A percentile compares a stretch with the other conserved stretches of the same genome.
Conservation (phyloP, 2,888 invertebrate genomes). For the Antheraea assamensis region DNA sequence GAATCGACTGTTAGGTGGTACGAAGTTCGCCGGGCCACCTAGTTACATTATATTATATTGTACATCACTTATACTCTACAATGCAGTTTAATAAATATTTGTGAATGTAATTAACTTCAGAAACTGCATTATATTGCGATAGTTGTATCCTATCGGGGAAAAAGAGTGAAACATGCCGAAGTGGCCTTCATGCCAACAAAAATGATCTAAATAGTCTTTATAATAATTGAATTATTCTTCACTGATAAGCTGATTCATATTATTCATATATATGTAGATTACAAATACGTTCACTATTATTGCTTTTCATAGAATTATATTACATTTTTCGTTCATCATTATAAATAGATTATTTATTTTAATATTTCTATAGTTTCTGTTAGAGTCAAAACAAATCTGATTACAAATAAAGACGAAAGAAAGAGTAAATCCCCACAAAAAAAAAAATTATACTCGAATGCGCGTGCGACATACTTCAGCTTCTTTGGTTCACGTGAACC, state of each 20-base stretch:
- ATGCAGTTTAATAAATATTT: background rate
- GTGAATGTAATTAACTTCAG: background rate
- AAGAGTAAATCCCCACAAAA: background rate
- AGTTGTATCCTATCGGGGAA: background rate
- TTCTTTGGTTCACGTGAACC: background rate
- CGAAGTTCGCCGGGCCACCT: no score
- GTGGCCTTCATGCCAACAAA: background rate
- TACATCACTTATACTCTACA: background rate
- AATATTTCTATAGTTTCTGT: background rate
- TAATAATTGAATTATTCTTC: background rate
- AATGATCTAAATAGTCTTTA: background rate
- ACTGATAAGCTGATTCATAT: background rate
- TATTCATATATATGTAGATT: background rate
- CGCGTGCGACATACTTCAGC: background rate
- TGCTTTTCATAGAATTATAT: background rate
- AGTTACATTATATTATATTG: background rate
- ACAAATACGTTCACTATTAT: background rate
- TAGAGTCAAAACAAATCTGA: background rate
- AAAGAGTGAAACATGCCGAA: background rate
- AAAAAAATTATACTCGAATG: background rate
- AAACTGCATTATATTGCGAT: background rate
- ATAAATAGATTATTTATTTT: no score
- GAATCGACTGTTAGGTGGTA: no score
- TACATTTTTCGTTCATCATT: no score
- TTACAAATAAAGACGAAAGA: background rate